phyloP scores from a whole-genome alignment of 2,113 vertebrate genomes.

The Zosterops pallidus region DNA sequence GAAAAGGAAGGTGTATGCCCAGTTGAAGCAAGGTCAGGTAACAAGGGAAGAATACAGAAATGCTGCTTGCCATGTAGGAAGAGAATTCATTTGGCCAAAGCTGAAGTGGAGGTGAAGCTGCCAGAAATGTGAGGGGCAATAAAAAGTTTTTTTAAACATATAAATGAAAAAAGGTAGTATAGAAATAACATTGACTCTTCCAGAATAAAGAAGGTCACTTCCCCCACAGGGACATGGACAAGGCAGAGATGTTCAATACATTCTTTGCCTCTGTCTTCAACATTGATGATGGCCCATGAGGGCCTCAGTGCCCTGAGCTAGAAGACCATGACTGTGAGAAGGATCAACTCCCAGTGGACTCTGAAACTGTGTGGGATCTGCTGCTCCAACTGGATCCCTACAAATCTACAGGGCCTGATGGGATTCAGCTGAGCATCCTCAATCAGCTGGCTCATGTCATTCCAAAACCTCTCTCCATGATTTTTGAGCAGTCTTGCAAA shows the following conservation, averaged over 20 bases:
- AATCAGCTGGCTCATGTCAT: neutral
- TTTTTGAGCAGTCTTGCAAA: neutral
- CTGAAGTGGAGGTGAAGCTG: neutral
- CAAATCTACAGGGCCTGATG: neutral
- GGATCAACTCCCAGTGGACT: fast-evolving
- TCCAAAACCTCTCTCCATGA: neutral
- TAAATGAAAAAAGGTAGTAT: neutral
- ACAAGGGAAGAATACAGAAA: neutral
- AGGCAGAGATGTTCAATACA: neutral
- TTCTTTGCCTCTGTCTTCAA: neutral
- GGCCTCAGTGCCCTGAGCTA: neutral
- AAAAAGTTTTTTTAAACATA: neutral
- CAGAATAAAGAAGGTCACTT: neutral
- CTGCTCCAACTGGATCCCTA: neutral
- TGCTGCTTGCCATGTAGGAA: neutral
- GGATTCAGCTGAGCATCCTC: neutral
- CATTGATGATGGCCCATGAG: neutral
- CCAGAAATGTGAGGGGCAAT: neutral
- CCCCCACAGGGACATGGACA: neutral
- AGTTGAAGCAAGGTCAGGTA: neutral
- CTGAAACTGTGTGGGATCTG: neutral
- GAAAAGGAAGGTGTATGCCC: neutral
- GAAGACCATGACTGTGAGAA: neutral
- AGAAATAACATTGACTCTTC: neutral
- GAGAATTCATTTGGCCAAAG: neutral